Percentiles rank a stretch among this genome's conserved stretches.
Conservation (phyloP, 2,797 vertebrate species). For the Myotis findleyi region DNA sequence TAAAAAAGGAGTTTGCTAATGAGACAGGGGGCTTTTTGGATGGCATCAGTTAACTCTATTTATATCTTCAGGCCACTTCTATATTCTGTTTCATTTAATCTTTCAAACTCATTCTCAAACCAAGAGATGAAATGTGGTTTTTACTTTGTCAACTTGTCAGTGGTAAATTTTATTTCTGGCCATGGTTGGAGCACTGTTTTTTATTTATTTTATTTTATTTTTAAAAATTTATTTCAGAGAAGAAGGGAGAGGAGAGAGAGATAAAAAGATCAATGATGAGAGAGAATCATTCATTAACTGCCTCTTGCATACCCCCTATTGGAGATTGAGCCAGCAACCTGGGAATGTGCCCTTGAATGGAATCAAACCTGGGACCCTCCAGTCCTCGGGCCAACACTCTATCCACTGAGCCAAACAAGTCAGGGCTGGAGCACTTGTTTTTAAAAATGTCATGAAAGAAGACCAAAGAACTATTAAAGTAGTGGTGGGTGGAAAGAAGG, state of each 20-base stretch:
- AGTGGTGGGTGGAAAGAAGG: background rate
- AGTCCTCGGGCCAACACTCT: too few species aligned
- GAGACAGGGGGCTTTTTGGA: background rate
- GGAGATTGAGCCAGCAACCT: too few species aligned
- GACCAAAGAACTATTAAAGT: background rate
- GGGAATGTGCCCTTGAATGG: too few species aligned
- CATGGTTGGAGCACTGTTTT: background rate
- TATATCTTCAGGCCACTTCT: background rate
- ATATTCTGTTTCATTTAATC: background rate
- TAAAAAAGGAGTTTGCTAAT: background rate
- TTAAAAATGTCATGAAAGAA: background rate
- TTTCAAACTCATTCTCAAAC: background rate
- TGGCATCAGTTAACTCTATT: background rate
- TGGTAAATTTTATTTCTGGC: background rate
- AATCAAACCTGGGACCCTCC: too few species aligned
- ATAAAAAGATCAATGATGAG: too few species aligned
- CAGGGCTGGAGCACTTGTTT: background rate
- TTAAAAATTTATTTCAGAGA: too few species aligned
- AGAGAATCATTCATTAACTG: too few species aligned
- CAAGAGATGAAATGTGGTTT: background rate
- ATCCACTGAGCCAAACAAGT: too few species aligned
- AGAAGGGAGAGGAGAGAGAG: too few species aligned
- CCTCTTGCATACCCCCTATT: too few species aligned
- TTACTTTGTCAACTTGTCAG: constrained; percentile 18
- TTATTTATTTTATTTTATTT: background rate